phyloP scores from a whole-genome alignment of 2,888 invertebrate species.

The Sinhomidia bicolor region DNA sequence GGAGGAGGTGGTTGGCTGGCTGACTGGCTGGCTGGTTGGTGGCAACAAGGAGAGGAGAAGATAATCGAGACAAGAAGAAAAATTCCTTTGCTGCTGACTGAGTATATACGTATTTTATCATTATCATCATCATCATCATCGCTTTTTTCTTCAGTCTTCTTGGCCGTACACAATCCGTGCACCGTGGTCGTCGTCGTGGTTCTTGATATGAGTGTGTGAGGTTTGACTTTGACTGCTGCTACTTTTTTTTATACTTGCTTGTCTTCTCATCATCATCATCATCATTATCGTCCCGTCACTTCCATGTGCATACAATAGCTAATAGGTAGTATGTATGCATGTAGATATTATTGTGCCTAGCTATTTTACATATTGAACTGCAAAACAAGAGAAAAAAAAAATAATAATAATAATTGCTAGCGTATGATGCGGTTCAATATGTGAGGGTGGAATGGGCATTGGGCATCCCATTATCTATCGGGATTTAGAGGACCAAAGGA shows the following conservation, averaged over 20 bases:
- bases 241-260: slow-evolving; percentile 7
- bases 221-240: slow-evolving; percentile 53
- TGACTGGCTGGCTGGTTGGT: slow-evolving; percentile 18
- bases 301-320: slow-evolving; percentile 3
- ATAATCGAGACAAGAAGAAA: slow-evolving; percentile 51
- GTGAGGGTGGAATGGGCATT: slow-evolving; percentile 80
- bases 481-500: slow-evolving; percentile 63
- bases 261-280: slow-evolving; percentile 55
- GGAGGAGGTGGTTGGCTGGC: slow-evolving; percentile 29
- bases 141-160: slow-evolving; percentile 8
- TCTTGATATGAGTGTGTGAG: too few relatives aligned
- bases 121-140: slow-evolving; percentile 48
- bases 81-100: too few relatives aligned
- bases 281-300: not conserved
- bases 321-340: not conserved
- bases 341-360: slow-evolving; percentile 14
- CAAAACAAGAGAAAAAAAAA: not conserved
- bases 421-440: slow-evolving; percentile 45
- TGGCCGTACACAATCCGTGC: slow-evolving; percentile 41
- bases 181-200: slow-evolving; percentile 39
- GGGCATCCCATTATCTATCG: slow-evolving; percentile 63
- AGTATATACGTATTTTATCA: slow-evolving; percentile 50
- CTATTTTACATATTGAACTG: slow-evolving; percentile 35
- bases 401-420: not conserved
- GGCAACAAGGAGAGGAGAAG: slow-evolving; percentile 42